Percentiles rank a stretch among this genome's conserved stretches.
phyloP scores from a whole-genome alignment of 2,797 vertebrate genomes.

The Artibeus jamaicensis region DNA sequence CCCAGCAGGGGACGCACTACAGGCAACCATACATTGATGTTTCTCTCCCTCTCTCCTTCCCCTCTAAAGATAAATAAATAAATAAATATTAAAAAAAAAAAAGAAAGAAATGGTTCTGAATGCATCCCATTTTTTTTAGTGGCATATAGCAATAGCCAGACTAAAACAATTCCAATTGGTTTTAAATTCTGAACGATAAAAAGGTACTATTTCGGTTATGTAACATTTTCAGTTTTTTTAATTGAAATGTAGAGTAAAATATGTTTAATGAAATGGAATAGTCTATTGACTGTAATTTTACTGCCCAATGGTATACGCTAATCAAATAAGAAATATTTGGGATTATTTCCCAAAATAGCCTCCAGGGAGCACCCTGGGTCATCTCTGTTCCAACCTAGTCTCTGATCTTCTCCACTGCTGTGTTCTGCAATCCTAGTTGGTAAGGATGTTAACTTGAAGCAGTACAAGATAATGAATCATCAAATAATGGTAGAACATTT shows the following conservation, averaged over 20 bases:
- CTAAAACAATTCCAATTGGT: background rate
- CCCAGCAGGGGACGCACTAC: no score
- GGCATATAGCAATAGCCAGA: background rate
- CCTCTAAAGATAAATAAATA: no score
- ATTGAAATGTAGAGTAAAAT: background rate
- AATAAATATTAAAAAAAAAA: no score
- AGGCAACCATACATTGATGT: no score
- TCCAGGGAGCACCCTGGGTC: background rate
- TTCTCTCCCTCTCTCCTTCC: no score
- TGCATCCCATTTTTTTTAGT: background rate
- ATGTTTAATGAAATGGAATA: conserved; percentile 4
- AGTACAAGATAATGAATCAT: background rate
- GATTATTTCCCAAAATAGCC: background rate
- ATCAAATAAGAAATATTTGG: background rate
- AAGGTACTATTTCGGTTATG: background rate
- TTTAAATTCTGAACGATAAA: conserved; percentile 16
- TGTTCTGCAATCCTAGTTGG: background rate
- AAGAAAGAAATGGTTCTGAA: conserved; percentile 19
- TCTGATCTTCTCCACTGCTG: background rate
- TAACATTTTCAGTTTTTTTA: background rate
- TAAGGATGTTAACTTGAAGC: background rate
- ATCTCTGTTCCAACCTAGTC: background rate
- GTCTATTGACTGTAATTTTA: background rate
- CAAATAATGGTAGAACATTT: background rate
- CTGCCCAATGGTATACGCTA: background rate